These are phyloP conservation scores for Podargus strigoides DNA, from an alignment of 2,797 vertebrate genomes.

Conservation along the genomic window DNA sequence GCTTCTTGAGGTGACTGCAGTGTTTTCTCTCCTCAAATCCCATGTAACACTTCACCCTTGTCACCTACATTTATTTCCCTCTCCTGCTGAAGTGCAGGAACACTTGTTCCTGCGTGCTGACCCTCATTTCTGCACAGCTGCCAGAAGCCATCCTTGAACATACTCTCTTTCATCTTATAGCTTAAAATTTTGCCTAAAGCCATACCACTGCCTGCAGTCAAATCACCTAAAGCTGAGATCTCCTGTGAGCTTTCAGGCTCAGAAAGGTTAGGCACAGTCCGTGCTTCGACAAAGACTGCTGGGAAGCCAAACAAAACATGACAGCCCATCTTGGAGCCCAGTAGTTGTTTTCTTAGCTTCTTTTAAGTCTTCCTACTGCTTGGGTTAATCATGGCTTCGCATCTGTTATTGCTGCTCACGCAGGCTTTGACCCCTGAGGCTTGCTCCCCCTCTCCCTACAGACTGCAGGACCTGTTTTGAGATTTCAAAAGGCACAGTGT, in stretches of 20 bases:
- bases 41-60: background rate
- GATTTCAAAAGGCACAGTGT: no score
- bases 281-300: background rate
- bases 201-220: background rate
- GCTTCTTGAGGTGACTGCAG: background rate
- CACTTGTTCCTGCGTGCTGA: background rate
- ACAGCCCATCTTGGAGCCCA: no score
- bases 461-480: no score
- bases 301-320: no score
- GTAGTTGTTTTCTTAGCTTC: no score
- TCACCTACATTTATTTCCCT: background rate
- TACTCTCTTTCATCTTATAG: background rate
- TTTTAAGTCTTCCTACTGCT: no score
- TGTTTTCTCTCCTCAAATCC: background rate
- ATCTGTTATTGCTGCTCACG: no score
- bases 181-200: background rate
- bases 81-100: background rate
- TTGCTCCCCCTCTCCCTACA: no score
- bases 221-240: background rate
- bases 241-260: background rate
- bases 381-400: no score
- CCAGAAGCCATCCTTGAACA: background rate
- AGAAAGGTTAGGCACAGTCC: background rate
- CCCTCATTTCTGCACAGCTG: background rate
- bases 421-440: no score